A percentile compares a stretch with the other conserved stretches of the same genome.
phyloP scores from a whole-genome alignment of 2,797 vertebrate genomes.

The Cyprinodon diabolis region DNA sequence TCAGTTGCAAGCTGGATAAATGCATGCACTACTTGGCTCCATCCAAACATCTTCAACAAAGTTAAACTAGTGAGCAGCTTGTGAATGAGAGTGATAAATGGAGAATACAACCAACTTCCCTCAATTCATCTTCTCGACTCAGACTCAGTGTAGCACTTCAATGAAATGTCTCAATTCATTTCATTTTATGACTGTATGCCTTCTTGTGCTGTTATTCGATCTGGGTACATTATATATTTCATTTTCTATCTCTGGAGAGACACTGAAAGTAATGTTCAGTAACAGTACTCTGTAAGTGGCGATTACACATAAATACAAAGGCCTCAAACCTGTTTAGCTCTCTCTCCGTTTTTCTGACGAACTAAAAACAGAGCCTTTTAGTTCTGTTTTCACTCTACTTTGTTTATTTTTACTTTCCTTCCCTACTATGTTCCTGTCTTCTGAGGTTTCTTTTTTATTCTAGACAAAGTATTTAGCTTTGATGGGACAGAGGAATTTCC shows the following conservation, averaged over 20 bases:
- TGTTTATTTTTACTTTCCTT: neutral
- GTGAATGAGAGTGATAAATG: conserved; percentile 1
- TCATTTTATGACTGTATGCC: conserved; percentile 51
- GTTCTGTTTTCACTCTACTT: neutral
- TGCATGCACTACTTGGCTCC: neutral
- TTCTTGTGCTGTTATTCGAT: conserved; percentile 67
- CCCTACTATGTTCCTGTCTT: conserved; percentile 10
- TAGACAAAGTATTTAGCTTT: conserved; percentile 35
- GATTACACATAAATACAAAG: conserved; percentile 45
- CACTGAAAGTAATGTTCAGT: conserved; percentile 54
- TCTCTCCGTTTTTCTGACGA: conserved; percentile 21
- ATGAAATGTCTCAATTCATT: conserved; percentile 68
- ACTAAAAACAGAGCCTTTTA: neutral
- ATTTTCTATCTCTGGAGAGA: conserved; percentile 68
- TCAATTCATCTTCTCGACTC: conserved; percentile 6
- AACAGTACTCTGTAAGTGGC: conserved; percentile 61
- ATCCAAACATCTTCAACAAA: neutral
- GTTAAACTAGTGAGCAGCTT: neutral
- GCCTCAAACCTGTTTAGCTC: conserved; percentile 36
- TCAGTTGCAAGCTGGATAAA: neutral
- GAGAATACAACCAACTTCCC: conserved; percentile 3
- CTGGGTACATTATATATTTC: conserved; percentile 61
- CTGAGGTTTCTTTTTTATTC: conserved; percentile 24
- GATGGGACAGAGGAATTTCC: conserved; percentile 17
- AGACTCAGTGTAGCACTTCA: conserved; percentile 37